These are phyloP conservation scores for Flabesymbios commensalis DNA, from an alignment of 2,888 invertebrate genomes.

Conservation along the genomic window DNA sequence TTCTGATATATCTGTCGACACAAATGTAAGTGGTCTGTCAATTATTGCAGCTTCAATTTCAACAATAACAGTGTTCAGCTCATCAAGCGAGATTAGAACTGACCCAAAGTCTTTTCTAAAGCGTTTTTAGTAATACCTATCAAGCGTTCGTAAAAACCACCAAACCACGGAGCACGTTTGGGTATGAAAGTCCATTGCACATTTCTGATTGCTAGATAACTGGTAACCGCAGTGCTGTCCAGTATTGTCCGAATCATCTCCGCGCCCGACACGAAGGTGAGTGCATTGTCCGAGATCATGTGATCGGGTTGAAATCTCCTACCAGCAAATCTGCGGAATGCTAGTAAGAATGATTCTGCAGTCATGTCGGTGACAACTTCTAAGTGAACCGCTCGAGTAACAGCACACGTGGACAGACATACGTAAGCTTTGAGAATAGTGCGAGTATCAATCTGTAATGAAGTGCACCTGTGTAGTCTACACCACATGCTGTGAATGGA, in stretches of 20 bases:
- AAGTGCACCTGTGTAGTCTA: conserved; percentile 59
- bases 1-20: neutral
- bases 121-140: conserved; percentile 56
- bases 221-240: neutral
- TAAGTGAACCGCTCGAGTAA: conserved; percentile 56
- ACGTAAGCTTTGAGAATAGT: conserved; percentile 48
- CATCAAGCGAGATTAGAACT: conserved; percentile 56
- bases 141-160: conserved; percentile 55
- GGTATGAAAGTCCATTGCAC: conserved; percentile 54
- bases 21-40: neutral
- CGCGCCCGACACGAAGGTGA: conserved; percentile 54
- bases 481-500: conserved; percentile 32
- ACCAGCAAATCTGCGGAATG: conserved; percentile 49
- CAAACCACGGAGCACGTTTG: conserved; percentile 45
- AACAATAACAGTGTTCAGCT: neutral
- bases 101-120: conserved; percentile 52
- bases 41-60: neutral
- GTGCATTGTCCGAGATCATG: conserved; percentile 56
- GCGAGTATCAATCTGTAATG: conserved; percentile 41
- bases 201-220: neutral
- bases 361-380: conserved; percentile 49
- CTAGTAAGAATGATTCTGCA: conserved; percentile 45
- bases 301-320: conserved; percentile 46
- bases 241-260: neutral
- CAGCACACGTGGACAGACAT: conserved; percentile 58